Base-by-base conservation (phyloP, 2,113 vertebrate genomes). In the Pterocles gutturalis region DNA sequence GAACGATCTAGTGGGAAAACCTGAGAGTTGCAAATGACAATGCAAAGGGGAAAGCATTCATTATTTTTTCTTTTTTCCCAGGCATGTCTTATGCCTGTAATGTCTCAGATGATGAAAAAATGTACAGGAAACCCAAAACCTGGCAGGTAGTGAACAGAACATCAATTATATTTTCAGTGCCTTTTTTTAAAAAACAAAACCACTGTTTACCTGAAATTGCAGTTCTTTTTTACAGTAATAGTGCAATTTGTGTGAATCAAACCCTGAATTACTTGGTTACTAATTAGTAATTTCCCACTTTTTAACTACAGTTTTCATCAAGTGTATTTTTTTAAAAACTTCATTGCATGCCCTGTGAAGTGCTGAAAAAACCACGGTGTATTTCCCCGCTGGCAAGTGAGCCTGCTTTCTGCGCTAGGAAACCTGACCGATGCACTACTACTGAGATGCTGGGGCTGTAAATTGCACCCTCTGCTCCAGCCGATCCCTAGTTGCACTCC, bases 231-330 rank as follows among this genome's bases (percentile, higher is more conserved):
- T 93, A 95, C 67, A 95, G 97, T 97, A 98, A 97, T 82, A 97
- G 83, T 60, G 69, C 83, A 95, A 96, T 96, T 96, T 96, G 82
- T 80, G 89, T 96, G 97, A 98, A 95, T 98, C 93, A 97, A 98
- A 96, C 91, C 95, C 76, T 38, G 94, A 97, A 97, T 97, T 97
- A 97, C 95, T 97, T 93, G 86, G 95, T 96, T 97, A 97, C 97
- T 97, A 96, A 94, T 96, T 95, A 98, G 94, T 97, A 98, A 97
- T 97, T 97, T 97, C 96, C 90, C 84, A 89, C 89, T 91, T 96
- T 93, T 94, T 79, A 96, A 96, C 81, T 97, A 87, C 83, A 97
- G 93, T 87, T 96, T 70, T 97, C 96, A 98, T 93, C 64, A 90
- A 94, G 38, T 46, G 87, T 67, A 43, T 82, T 89, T 96, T 92